Base-by-base conservation (phyloP, 2,888 invertebrate species). In the Gastracanthus pulcherrimus region DNA sequence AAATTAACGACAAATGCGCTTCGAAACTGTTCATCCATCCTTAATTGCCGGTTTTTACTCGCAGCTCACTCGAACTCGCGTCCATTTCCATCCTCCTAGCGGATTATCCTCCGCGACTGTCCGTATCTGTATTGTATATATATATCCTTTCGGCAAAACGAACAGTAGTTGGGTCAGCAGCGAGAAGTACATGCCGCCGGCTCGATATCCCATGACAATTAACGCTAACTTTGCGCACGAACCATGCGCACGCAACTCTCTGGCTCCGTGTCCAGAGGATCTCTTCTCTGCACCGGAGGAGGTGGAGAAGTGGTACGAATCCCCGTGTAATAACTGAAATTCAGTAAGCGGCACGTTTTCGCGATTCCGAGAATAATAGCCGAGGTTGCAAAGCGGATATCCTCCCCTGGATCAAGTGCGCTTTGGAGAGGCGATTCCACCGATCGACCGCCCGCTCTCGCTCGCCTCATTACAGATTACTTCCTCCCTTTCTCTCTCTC, bases 311-410 rank as follows among this genome's bases (percentile, higher is more conserved):
- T 19, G 9, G 48, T 31, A 31, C 60, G 60, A 62, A 34, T 19
- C 45, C 64, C 31, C 19, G 45, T 19, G 72, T 75, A 82, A 82
- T 78, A 82, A 78, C 74, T 76, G 75, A 64, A 74, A 82, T 69
- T 41, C 70, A 69, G 78, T 48, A 41, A 62, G 34, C 77, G 74
- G 76, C 78, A 82, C 81, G 81, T 78, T 81, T 76, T 76, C 69
- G 48, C 41, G 36, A 60, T 67, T 23, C 29, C 31, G n/a, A 31
- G 70, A 69, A 66, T 76, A 66, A 81, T 76, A 60, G 58, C 4
- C 26, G 38, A 36, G 62, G 67, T 6, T 7, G 62, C 74, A 58
- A 34, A 58, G 67, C 60, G 55, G 74, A 75, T 80, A 74, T 72
- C 55, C 29, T 6, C n/a, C 2, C n/a, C 48, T 3, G 45, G 67